Evolutionary conservation across 2,113 vertebrate species (phyloP).

Genomic region (Laterallus jamaicensis): DNA sequence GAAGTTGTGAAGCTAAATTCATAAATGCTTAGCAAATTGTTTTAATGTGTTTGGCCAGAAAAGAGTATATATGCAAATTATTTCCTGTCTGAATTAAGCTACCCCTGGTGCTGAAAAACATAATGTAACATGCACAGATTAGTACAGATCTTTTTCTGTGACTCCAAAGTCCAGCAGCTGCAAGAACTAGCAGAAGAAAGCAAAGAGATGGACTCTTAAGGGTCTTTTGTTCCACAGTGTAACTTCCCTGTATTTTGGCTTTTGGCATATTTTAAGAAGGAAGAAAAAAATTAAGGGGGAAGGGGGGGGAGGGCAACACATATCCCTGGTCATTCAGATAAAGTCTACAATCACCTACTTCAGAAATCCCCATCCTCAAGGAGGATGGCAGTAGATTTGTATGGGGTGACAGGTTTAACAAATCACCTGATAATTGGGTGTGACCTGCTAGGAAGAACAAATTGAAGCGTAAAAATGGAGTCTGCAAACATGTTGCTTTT

Average conservation of each 20-base stretch:
- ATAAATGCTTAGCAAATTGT: not conserved
- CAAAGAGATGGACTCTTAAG: not conserved
- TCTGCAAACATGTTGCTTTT: conserved; percentile 18
- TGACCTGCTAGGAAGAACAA: conserved; percentile 5
- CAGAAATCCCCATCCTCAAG: not conserved
- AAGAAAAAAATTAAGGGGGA: no score
- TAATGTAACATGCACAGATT: not conserved
- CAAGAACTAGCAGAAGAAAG: not conserved
- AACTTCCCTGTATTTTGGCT: not conserved
- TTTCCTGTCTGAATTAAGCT: not conserved
- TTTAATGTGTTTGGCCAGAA: not conserved
- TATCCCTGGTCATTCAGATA: not conserved
- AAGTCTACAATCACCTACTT: not conserved
- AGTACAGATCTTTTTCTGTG: not conserved
- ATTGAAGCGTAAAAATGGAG: conserved; percentile 1
- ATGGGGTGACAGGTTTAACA: conserved; percentile 34
- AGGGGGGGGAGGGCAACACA: not conserved
- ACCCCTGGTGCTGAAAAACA: not conserved
- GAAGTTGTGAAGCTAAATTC: not conserved
- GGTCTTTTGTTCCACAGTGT: not conserved
- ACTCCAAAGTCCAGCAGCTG: not conserved
- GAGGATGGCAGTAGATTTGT: not conserved
- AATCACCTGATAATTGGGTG: conserved; percentile 32
- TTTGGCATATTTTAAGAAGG: not conserved
- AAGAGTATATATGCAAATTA: not conserved